Conservation (phyloP, 2,797 vertebrate species). For the Phalloptychus januarius region DNA sequence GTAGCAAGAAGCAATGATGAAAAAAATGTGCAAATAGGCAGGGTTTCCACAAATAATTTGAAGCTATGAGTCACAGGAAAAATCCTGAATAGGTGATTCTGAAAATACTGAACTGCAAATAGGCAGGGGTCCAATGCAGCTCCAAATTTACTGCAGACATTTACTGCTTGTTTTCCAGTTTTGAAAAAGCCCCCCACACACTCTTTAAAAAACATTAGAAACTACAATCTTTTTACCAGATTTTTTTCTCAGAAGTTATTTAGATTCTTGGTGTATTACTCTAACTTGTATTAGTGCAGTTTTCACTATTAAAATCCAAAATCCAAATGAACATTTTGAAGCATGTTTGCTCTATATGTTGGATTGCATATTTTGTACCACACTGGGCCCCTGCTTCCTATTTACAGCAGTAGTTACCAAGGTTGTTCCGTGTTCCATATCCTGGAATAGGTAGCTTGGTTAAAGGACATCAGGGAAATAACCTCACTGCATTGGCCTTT, state of each 20-base stretch:
- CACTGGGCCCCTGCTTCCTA: conserved; percentile 24
- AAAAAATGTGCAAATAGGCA: background rate
- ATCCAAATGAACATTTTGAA: conserved; percentile 36
- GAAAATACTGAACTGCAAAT: background rate
- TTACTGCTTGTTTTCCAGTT: background rate
- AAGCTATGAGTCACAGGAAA: background rate
- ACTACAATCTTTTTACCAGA: background rate
- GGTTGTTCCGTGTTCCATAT: conserved; percentile 40
- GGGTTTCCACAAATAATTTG: background rate
- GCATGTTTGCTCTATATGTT: conserved; percentile 37
- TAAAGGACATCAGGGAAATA: conserved; percentile 72
- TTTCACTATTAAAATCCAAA: conserved; percentile 21
- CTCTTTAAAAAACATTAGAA: background rate
- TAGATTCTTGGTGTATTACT: conserved; percentile 9
- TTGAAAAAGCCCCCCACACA: background rate
- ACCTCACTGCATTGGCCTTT: conserved; percentile 62
- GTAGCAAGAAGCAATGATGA: background rate
- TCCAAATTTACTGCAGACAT: background rate
- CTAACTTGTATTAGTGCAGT: background rate
- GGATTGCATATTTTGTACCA: conserved; percentile 33
- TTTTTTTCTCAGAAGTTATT: background rate
- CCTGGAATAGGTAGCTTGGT: conserved; percentile 49
- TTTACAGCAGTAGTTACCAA: conserved; percentile 33
- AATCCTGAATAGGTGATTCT: background rate
- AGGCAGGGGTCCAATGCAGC: background rate